These are phyloP conservation scores for Hemitrygon akajei DNA, from an alignment of 2,797 vertebrate species.

Conservation along the genomic window DNA sequence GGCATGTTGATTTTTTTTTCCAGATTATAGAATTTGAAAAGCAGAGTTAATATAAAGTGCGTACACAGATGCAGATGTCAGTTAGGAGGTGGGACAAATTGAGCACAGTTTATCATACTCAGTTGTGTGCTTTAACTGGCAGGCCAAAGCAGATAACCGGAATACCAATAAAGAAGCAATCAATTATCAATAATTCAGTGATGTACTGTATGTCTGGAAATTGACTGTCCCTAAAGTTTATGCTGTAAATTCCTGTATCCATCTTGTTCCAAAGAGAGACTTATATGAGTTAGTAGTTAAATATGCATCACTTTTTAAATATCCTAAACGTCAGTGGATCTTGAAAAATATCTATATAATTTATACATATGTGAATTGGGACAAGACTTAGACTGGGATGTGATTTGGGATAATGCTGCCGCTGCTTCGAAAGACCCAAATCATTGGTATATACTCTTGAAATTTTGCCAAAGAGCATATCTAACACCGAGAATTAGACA, in stretches of 20 bases:
- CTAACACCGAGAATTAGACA: no score
- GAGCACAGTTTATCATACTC: not conserved
- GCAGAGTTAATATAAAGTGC: not conserved
- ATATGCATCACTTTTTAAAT: not conserved
- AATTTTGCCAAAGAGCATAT: no score
- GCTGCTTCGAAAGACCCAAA: no score
- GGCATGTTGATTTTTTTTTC: not conserved
- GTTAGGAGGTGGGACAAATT: not conserved
- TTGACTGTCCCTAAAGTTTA: no score
- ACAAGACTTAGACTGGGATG: no score
- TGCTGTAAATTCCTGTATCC: not conserved
- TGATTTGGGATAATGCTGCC: no score
- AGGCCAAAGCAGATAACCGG: no score
- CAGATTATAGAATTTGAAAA: not conserved
- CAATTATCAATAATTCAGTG: not conserved
- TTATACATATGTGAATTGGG: no score
- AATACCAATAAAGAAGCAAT: not conserved
- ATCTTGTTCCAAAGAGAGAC: not conserved
- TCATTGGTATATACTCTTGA: no score
- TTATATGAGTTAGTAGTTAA: not conserved
- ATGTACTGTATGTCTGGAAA: no score
- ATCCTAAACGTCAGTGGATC: not conserved
- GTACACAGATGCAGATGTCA: not conserved
- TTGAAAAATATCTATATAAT: not conserved
- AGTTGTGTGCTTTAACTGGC: not conserved